Evolutionary conservation across 1,140 invertebrate species (phyloP).

Genomic region (Orchesella cincta): DNA sequence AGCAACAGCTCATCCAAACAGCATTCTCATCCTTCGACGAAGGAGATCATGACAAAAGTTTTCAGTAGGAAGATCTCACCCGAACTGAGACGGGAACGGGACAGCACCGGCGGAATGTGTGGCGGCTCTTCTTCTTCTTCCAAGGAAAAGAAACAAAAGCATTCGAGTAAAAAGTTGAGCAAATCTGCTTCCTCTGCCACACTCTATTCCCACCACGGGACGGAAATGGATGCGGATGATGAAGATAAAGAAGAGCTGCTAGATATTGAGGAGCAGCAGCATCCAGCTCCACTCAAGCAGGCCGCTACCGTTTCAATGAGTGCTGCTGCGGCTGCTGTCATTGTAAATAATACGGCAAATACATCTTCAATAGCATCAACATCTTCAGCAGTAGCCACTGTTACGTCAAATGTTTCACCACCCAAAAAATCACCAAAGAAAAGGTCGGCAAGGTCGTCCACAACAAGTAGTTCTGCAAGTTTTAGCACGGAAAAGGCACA

Average conservation of each 20-base stretch:
- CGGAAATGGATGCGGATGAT: not conserved
- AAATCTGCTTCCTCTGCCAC: not conserved
- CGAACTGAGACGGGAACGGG: not conserved
- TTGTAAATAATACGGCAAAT: not conserved
- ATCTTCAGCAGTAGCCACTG: not conserved
- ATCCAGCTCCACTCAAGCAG: not conserved
- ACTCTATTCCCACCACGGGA: too few species aligned
- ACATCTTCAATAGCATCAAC: not conserved
- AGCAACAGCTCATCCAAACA: not conserved
- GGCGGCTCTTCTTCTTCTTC: slow-evolving; percentile 2
- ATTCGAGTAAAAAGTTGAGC: not conserved
- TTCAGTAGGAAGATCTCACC: slow-evolving; percentile 38
- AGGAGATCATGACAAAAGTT: slow-evolving; percentile 33
- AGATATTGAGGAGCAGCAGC: not conserved
- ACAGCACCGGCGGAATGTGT: too few species aligned
- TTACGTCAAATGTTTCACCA: not conserved
- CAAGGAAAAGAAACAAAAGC: not conserved
- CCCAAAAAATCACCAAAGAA: slow-evolving; percentile 15
- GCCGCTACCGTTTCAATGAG: not conserved
- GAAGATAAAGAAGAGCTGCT: slow-evolving; percentile 22
- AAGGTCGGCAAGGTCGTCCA: not conserved
- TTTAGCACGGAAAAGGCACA: too few species aligned
- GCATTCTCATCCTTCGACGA: not conserved
- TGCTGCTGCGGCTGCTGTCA: not conserved
- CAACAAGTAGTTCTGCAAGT: slow-evolving; percentile 5